Evolutionary conservation across 2,113 vertebrate species (phyloP), one percentile per base, ranked within the genome.

Genomic region (Setophaga coronata): DNA sequence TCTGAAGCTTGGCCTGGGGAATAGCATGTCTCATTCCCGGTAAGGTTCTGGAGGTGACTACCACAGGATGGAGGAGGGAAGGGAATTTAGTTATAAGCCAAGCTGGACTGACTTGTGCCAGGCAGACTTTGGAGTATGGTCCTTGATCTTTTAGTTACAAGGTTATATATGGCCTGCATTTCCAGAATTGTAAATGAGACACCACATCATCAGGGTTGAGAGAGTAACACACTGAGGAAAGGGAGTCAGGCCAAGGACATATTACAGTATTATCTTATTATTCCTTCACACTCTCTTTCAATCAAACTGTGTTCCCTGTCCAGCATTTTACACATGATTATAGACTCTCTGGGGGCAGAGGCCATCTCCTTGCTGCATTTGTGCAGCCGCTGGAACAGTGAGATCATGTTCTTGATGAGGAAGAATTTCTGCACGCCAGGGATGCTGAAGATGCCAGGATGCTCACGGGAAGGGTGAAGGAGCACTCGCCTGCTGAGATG

Each of bases 151-250:
- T 86, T 60, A 92, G 67, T 66, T 92, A 47, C 34, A 66, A 45
- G 34, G n/a, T 70, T 93, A 77, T 92, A 61, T 64, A 60, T 71
- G 72, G 86, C 51, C 67, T 78, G 64, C 56, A 67, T 84, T 95
- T 95, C 93, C 79, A 92, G 76, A 74, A 87, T 16, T 95, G 91
- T 95, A 87, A 95, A 92, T 89, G 89, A 97, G 96, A 95, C 89
- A 96, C 95, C 95, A 96, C 95, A 93, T 96, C 94, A 97, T 97
- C 91, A 95, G 83, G 24, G 38, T 16, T 90, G 81, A 78, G 90
- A 83, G 84, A 93, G 76, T 89, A 95, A 95, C 76, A 58, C 54
- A 71, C 64, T 74, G 60, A 95, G 83, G 82, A 91, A 84, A 89
- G 72, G 93, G 83, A 93, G 80, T 60, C 77, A 78, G 51, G 93